Percentiles rank a stretch among this genome's conserved stretches.
phyloP scores from a whole-genome alignment of 1,140 invertebrate species.

The Cherax quadricarinatus region DNA sequence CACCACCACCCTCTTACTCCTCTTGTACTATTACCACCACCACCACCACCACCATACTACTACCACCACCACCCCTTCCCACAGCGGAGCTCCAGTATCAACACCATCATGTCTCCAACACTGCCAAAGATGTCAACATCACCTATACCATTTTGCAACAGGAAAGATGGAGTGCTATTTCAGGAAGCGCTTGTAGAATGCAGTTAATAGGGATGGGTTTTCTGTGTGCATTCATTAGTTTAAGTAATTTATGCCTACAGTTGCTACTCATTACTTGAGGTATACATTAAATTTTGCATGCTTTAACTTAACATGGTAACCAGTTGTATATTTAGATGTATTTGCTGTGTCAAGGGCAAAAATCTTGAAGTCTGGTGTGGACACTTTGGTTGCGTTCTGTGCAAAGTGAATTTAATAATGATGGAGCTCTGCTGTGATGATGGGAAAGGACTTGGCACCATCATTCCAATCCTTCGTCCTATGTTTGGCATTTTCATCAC shows the following conservation, averaged over 20 bases:
- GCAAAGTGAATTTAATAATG: slow-evolving; percentile 24
- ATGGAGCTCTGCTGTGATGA: slow-evolving; percentile 44
- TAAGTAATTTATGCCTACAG: slow-evolving; percentile 8
- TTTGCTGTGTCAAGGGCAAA: slow-evolving; percentile 14
- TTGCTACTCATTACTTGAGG: slow-evolving; percentile 26
- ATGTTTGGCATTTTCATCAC: slow-evolving; percentile 34
- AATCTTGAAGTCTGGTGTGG: not conserved
- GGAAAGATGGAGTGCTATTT: not conserved
- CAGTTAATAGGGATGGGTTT: slow-evolving; percentile 17
- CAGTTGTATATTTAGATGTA: slow-evolving; percentile 48
- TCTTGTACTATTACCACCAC: not conserved
- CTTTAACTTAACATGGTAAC: slow-evolving; percentile 38
- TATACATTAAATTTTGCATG: slow-evolving; percentile 30
- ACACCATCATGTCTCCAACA: slow-evolving; percentile 32
- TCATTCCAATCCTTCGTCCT: slow-evolving; percentile 55
- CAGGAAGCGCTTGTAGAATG: slow-evolving; percentile 1
- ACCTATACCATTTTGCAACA: slow-evolving; percentile 18
- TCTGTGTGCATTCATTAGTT: slow-evolving; percentile 30
- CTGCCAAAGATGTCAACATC: slow-evolving; percentile 45
- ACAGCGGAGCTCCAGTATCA: slow-evolving; percentile 53
- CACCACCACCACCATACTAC: slow-evolving; percentile 41
- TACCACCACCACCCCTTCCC: slow-evolving; percentile 58
- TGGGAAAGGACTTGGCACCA: slow-evolving; percentile 53
- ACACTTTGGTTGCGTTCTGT: not conserved
- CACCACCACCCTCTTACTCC: not conserved